Base-by-base conservation (phyloP, 2,113 vertebrate species). In the Dipodomys stephensi region DNA sequence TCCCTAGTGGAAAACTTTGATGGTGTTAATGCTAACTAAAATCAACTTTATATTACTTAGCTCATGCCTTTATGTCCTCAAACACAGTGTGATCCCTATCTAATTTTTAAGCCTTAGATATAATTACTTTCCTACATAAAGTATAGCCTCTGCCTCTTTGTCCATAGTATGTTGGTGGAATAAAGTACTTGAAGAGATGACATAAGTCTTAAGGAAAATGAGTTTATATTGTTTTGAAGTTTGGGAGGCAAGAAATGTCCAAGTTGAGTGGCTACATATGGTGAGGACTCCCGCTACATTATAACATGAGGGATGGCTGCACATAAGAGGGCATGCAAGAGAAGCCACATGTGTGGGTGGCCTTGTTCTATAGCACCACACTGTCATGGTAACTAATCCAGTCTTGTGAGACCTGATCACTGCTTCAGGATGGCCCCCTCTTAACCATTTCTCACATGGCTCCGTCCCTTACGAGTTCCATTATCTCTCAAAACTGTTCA, bases 1-100 rank as follows among this genome's bases (percentile, higher is more conserved):
- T 88, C 27, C 18, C 18, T 74, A 71, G 22, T 46, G 13, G 67
- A 82, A 85, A 88, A 44, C 18, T 65, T 62, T 57, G 27, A 23
- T 74, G 57, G 12, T 44, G 81, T 18, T 77, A 71, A 57, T 89
- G 9, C 44, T 89, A 91, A 88, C 7, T 39, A 39, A 90, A 83
- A 53, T 87, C 60, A 87, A 79, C 64, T 3, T 46, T 35, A 10
- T 10, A 72, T 62, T 44, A 16, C 5, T 81, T 68, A 81, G 19
- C 28, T 90, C 32, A 64, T 72, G 19, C 67, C 77, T 84, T 92
- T 72, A 72, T 65, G 44, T 27, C 72, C 78, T 95, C 7, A 68
- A 35, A 7, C 8, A 84, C 73, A 87, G 28, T 30, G 19, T 78
- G 6, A 88, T 81, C 19, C 67, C 23, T 64, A 28, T 22, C 16